phyloP scores from a whole-genome alignment of 1,140 invertebrate species.

The Drosophila oshimai region DNA sequence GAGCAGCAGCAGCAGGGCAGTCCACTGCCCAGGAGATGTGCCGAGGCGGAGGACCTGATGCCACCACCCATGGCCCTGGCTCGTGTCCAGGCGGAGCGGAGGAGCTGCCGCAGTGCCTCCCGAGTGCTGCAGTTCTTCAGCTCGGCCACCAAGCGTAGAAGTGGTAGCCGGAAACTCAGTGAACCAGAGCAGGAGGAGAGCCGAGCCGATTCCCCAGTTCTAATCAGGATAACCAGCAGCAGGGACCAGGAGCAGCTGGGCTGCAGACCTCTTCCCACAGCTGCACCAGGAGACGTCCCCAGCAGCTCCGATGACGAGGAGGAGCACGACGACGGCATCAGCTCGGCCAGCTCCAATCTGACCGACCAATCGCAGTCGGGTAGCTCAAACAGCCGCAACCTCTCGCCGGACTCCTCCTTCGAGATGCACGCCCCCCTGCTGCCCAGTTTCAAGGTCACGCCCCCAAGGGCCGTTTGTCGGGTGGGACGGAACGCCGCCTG shows the following conservation, averaged over 20 bases:
- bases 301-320: slow-evolving; percentile 56
- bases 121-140: slow-evolving; percentile 76
- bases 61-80: slow-evolving; percentile 60
- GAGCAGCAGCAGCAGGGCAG: neutral
- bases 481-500: slow-evolving; percentile 54
- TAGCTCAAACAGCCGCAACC: slow-evolving; percentile 59
- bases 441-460: slow-evolving; percentile 81
- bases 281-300: neutral
- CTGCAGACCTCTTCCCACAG: slow-evolving; percentile 39
- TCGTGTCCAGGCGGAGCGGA: slow-evolving; percentile 60
- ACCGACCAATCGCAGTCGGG: slow-evolving; percentile 52
- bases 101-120: slow-evolving; percentile 69
- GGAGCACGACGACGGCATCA: slow-evolving; percentile 66
- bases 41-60: slow-evolving; percentile 68
- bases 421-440: slow-evolving; percentile 76
- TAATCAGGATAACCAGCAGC: slow-evolving; percentile 47
- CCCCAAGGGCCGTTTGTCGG: slow-evolving; percentile 55
- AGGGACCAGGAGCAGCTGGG: slow-evolving; percentile 38
- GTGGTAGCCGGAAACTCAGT: slow-evolving; percentile 53
- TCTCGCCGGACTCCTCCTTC: slow-evolving; percentile 78
- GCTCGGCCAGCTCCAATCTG: slow-evolving; percentile 68
- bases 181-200: slow-evolving; percentile 40
- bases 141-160: slow-evolving; percentile 60
- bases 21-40: slow-evolving; percentile 30
- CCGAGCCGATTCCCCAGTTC: slow-evolving; percentile 45